Conservation (phyloP, 2,113 vertebrate genomes). For the Felis chaus region DNA sequence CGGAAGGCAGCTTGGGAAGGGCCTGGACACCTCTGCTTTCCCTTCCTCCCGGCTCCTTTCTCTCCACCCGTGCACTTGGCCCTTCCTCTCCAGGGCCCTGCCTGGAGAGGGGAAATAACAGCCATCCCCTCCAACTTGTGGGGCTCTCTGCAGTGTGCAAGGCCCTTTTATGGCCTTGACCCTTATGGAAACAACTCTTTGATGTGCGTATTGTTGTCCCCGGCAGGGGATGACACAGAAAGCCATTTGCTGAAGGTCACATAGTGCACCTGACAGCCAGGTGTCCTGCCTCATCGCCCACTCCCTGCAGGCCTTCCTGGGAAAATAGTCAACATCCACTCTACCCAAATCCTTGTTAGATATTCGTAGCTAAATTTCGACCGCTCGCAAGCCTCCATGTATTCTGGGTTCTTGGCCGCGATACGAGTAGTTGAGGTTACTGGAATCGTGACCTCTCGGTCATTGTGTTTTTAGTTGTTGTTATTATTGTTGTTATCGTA, state of each 20-base stretch:
- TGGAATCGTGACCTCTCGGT: slow-evolving; percentile 53
- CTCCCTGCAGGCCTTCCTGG: not conserved
- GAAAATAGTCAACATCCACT: not conserved
- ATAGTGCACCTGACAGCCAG: not conserved
- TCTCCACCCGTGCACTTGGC: not conserved
- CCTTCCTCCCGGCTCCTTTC: not conserved
- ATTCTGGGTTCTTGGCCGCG: slow-evolving; percentile 41
- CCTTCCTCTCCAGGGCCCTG: not conserved
- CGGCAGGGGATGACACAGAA: not conserved
- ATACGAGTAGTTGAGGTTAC: not conserved
- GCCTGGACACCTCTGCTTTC: not conserved
- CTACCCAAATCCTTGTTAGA: not conserved
- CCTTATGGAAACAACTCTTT: not conserved
- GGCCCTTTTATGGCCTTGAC: too few relatives aligned
- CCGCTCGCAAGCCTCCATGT: not conserved
- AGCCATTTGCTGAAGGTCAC: not conserved
- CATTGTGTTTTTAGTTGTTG: slow-evolving; percentile 64
- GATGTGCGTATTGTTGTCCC: not conserved
- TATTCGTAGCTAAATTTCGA: not conserved
- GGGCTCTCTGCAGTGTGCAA: not conserved
- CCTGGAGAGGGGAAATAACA: not conserved
- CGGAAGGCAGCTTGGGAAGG: not conserved
- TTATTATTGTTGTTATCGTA: slow-evolving; percentile 61
- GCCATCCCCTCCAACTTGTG: not conserved
- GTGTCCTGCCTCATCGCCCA: not conserved